Evolutionary conservation across 2,888 invertebrate species (phyloP).

Genomic region (Perdita meconis): DNA sequence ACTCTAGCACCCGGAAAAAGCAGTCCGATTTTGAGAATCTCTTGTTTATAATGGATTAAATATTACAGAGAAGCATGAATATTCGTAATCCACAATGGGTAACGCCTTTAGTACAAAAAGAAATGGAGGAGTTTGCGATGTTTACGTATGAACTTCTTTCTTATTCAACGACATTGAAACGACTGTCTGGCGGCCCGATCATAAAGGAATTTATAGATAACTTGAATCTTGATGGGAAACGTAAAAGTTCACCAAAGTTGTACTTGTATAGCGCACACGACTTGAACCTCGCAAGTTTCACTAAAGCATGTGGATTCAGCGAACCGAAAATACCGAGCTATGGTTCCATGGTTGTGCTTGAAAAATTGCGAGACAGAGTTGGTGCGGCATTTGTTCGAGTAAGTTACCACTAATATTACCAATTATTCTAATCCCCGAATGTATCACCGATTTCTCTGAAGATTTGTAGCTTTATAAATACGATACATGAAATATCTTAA

Average conservation of each 20-base stretch:
- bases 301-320: constrained; percentile 56
- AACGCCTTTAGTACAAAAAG: constrained; percentile 44
- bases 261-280: constrained; percentile 72
- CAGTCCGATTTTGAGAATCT: too few relatives aligned
- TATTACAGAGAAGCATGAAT: constrained; percentile 61
- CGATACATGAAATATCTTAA: neutral
- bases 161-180: constrained; percentile 6
- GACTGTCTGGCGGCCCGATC: constrained; percentile 7
- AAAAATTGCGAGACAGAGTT: constrained; percentile 56
- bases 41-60: neutral
- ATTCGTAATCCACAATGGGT: constrained; percentile 63
- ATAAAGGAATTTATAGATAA: constrained; percentile 21
- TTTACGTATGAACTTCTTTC: constrained; percentile 46
- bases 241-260: constrained; percentile 56
- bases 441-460: neutral
- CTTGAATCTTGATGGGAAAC: constrained; percentile 7
- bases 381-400: constrained; percentile 62
- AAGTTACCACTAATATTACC: constrained; percentile 23
- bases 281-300: constrained; percentile 60
- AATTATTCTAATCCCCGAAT: too few relatives aligned
- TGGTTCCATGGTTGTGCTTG: constrained; percentile 65
- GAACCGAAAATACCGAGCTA: constrained; percentile 56
- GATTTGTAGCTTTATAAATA: neutral
- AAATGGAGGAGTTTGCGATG: constrained; percentile 22
- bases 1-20: too few relatives aligned